Base-by-base conservation (phyloP, 2,113 vertebrate species). In the Hippocampus comes region DNA sequence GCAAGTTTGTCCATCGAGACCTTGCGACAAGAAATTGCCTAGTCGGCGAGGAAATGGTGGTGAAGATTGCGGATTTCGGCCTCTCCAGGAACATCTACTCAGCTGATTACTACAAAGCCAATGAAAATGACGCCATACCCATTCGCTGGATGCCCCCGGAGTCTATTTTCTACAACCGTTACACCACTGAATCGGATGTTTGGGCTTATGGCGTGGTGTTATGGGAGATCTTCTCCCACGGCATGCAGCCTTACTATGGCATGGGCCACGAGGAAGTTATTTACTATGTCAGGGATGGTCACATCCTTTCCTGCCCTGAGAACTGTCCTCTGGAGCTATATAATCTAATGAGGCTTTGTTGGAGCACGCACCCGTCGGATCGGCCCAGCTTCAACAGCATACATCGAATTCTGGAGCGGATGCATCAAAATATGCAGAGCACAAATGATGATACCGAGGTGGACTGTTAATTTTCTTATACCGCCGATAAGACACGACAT, bases 131-230 rank as follows among this genome's bases (percentile, higher is more conserved):
- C 0, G 97, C 97, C 57, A 99, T 99, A 76, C 97, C 97, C 9
- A 98, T 99, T 74, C 95, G 97, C 11, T 99, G 97, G 97, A 99
- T 99, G 97, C 97, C 97, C 0, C 97, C 97, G 0, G 97, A 99
- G 83, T 99, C 97, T 8, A 99, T 99, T 67, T 99, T 99, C 92
- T 99, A 97, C 72, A 99, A 99, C 77, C 97, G 97, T 46, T 99
- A 99, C 82, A 99, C 97, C 61, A 97, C 94, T 0, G 97, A 99
- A 76, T 99, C 97, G 0, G 97, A 99, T 0, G 95, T 99, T 67
- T 99, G 97, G 97, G 97, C 97, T 23, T 99, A 97, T 0, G 97
- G 97, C 0, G 97, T 99, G 87, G 95, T 98, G 72, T 85, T 99
- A 9, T 99, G 97, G 97, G 97, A 99, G 88, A 98, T 97, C 64